Percentiles rank a stretch among this genome's conserved stretches.
Conservation (phyloP, 2,797 vertebrate species). For the Steatocranus sp. region DNA sequence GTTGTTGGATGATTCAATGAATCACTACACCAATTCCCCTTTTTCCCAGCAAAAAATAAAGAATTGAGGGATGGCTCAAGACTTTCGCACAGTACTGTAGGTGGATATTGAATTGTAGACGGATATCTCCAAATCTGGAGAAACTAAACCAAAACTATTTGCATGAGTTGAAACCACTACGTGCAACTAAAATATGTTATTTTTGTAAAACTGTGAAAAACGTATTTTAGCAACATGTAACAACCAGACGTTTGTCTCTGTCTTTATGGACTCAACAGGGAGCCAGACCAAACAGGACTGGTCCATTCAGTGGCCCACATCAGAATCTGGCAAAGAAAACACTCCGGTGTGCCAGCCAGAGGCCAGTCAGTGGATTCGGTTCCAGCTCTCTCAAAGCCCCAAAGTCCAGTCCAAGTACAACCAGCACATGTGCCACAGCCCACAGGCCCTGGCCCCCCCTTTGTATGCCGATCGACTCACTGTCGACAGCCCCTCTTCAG, state of each 20-base stretch:
- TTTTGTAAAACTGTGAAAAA: background rate
- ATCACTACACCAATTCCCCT: background rate
- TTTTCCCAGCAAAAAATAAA: background rate
- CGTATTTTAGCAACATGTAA: background rate
- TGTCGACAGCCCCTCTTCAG: constrained; percentile 82
- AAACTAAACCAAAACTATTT: background rate
- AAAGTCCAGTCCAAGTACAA: constrained; percentile 84
- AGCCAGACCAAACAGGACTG: constrained; percentile 94
- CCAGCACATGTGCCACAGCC: constrained; percentile 85
- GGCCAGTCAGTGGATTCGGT: constrained; percentile 84
- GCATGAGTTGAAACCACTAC: background rate
- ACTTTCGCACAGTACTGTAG: background rate
- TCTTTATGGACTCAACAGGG: constrained; percentile 69
- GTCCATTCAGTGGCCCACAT: constrained; percentile 95
- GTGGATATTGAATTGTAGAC: background rate
- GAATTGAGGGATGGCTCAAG: background rate
- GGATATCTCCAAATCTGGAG: background rate
- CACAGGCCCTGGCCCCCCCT: constrained; percentile 70
- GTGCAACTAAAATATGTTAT: background rate
- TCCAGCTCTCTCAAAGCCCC: constrained; percentile 89
- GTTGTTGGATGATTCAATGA: background rate
- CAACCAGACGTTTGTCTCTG: background rate
- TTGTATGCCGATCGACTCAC: constrained; percentile 85
- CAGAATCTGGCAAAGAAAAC: constrained; percentile 92
- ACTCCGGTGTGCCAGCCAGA: constrained; percentile 81